Conservation (phyloP, 2,888 invertebrate species). For the Pyralis farinalis region DNA sequence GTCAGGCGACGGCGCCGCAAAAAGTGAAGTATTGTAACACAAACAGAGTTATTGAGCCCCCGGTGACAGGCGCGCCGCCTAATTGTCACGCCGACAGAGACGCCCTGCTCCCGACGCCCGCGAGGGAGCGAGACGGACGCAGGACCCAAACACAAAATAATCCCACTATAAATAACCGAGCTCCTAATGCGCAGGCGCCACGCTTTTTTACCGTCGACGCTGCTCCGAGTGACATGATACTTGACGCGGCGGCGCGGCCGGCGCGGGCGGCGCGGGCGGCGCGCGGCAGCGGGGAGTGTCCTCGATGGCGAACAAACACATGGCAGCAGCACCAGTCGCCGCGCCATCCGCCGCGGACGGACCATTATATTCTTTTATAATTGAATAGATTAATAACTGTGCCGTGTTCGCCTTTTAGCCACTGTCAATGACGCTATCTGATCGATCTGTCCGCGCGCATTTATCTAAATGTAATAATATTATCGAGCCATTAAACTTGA, state of each 20-base stretch:
- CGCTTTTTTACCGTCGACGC: constrained; percentile 41
- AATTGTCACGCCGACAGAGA: constrained; percentile 5
- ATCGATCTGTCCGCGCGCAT: background rate
- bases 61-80: constrained; percentile 5
- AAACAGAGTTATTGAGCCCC: constrained; percentile 6
- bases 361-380: background rate
- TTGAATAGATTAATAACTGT: background rate
- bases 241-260: too few species aligned
- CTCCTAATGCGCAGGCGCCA: constrained; percentile 70
- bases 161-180: constrained; percentile 65
- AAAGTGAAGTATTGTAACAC: background rate
- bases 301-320: constrained; percentile 11
- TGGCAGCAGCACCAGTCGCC: constrained; percentile 8
- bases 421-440: background rate
- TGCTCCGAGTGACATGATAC: constrained; percentile 37
- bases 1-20: background rate
- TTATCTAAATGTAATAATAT: background rate
- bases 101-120: background rate
- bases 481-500: background rate
- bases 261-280: too few species aligned
- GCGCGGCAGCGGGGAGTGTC: background rate
- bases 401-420: too few species aligned
- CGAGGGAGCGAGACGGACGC: constrained; percentile 30
- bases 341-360: background rate
- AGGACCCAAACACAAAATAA: constrained; percentile 33